Evolutionary conservation across 2,888 invertebrate genomes (phyloP).

Genomic region (Brachyptera risi): DNA sequence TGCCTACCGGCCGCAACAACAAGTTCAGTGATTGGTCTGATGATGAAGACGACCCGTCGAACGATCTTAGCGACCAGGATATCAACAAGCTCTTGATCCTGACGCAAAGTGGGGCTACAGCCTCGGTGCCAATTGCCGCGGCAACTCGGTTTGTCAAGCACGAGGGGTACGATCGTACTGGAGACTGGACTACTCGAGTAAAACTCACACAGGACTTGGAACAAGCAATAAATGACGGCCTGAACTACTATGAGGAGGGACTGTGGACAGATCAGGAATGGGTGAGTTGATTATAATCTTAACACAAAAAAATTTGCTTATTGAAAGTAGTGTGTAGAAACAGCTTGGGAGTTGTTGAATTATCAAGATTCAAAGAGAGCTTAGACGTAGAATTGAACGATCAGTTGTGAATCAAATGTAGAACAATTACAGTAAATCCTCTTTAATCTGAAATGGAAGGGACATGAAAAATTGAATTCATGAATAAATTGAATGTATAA

Average conservation of each 20-base stretch:
- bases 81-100: conserved; percentile 93
- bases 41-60: conserved; percentile 69
- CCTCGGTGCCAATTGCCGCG: conserved; percentile 34
- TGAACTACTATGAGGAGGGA: conserved; percentile 93
- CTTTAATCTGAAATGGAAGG: no score
- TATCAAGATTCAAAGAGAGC: no score
- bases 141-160: conserved; percentile 66
- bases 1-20: conserved; percentile 76
- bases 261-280: conserved; percentile 69
- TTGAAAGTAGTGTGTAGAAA: no score
- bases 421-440: no score
- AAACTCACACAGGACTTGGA: conserved; percentile 94
- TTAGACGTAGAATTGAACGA: no score
- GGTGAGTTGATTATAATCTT: conserved; percentile 41
- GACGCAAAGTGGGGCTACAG: conserved; percentile 61
- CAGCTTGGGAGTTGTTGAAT: no score
- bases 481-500: no score
- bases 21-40: conserved; percentile 72
- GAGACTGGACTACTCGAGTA: conserved; percentile 82
- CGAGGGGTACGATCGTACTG: conserved; percentile 86
- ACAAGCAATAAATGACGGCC: conserved; percentile 95
- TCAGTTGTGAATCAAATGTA: no score
- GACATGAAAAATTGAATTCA: no score
- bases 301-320: neutral
- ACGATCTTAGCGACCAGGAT: conserved; percentile 88